phyloP scores from a whole-genome alignment of 1,140 invertebrate species.

The Elymnias hypermnestra region DNA sequence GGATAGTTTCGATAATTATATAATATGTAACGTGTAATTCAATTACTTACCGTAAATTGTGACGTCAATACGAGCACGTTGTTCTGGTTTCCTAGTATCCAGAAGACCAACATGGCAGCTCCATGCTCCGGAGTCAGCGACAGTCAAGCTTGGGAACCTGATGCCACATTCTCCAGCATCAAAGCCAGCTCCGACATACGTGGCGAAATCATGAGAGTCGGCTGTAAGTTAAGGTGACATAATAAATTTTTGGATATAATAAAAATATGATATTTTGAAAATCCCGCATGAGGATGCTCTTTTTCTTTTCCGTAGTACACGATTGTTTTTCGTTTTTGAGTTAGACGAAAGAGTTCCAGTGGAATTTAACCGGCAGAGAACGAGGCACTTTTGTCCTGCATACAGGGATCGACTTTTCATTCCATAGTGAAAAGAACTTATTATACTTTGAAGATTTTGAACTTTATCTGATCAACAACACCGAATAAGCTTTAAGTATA shows the following conservation, averaged over 20 bases:
- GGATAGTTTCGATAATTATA: too few species aligned
- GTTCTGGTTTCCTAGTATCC: conserved; percentile 10
- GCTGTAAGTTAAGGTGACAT: conserved; percentile 12
- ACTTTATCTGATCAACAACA: too few species aligned
- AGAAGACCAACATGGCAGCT: conserved; percentile 48
- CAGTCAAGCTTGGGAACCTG: conserved; percentile 28
- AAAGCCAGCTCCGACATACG: conserved; percentile 40
- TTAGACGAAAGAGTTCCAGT: too few species aligned
- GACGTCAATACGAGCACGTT: conserved; percentile 14
- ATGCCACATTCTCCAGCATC: conserved; percentile 51
- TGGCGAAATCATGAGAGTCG: conserved; percentile 16
- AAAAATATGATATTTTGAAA: background rate
- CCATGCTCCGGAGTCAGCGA: conserved; percentile 36
- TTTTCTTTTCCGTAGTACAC: background rate
- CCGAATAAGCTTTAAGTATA: too few species aligned
- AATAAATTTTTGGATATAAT: background rate
- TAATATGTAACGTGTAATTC: too few species aligned
- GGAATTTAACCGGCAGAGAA: too few species aligned
- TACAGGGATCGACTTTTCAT: too few species aligned
- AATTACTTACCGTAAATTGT: conserved; percentile 15
- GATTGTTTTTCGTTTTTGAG: too few species aligned
- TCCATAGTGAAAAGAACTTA: too few species aligned
- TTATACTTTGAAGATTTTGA: too few species aligned
- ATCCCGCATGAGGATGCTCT: too few species aligned
- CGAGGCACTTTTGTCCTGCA: too few species aligned